Evolutionary conservation across 2,888 invertebrate species (phyloP).

Genomic region (Heteromurus nitidus): DNA sequence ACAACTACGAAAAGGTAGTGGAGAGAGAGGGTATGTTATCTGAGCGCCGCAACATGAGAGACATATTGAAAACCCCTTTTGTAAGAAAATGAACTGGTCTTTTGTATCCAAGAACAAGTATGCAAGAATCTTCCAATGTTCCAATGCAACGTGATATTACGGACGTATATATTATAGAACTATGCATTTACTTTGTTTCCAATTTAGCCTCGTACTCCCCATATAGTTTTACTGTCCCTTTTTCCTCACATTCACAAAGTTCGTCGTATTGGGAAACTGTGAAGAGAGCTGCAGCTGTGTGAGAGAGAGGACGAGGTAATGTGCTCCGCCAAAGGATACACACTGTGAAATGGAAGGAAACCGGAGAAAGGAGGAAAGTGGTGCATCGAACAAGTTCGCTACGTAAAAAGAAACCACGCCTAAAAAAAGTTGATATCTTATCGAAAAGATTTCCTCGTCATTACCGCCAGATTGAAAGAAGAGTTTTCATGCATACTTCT

Average conservation of each 20-base stretch:
- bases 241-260: too few relatives aligned
- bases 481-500: neutral
- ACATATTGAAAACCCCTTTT: neutral
- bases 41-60: neutral
- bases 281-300: too few relatives aligned
- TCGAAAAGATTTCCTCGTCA: constrained; percentile 18
- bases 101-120: neutral
- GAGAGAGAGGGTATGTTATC: neutral
- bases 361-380: neutral
- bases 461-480: neutral
- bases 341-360: neutral
- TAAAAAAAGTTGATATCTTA: constrained; percentile 12
- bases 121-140: neutral
- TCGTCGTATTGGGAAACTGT: too few relatives aligned
- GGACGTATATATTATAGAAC: too few relatives aligned
- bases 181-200: constrained; percentile 14
- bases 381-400: neutral
- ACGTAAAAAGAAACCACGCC: constrained; percentile 24
- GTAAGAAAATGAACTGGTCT: too few relatives aligned
- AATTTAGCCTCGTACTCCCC: constrained; percentile 14
- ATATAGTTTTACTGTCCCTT: neutral
- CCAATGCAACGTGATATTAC: neutral
- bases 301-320: too few relatives aligned
- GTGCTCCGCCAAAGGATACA: neutral
- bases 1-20: constrained; percentile 18